Evolutionary conservation across 1,140 invertebrate genomes (phyloP).

Genomic region (Oryzaephilus surinamensis): DNA sequence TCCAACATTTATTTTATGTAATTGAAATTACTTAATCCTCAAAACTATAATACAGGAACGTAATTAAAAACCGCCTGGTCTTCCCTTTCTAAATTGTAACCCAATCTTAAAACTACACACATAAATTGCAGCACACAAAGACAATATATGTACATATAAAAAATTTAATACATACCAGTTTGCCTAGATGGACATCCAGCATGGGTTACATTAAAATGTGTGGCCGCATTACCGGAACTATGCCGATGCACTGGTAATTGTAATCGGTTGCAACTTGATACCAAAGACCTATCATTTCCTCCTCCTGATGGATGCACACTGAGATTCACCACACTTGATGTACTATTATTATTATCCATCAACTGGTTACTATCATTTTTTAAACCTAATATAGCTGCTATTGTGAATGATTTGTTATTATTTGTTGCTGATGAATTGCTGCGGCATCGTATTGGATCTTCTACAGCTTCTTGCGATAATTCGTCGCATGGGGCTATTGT

Average conservation of each 20-base stretch:
- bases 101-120: background rate
- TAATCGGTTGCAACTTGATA: constrained; percentile 26
- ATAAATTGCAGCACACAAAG: background rate
- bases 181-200: constrained; percentile 22
- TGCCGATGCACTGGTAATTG: constrained; percentile 28
- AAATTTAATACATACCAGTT: constrained; percentile 19
- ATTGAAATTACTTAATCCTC: too few species aligned
- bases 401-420: constrained; percentile 59
- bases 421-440: constrained; percentile 20
- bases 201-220: constrained; percentile 20
- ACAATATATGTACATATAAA: background rate
- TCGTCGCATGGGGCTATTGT: constrained; percentile 23
- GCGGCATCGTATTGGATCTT: constrained; percentile 19
- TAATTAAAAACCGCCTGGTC: too few species aligned
- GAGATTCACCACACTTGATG: constrained; percentile 30
- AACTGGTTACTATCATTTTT: constrained; percentile 33
- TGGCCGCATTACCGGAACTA: constrained; percentile 12
- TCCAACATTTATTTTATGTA: too few species aligned
- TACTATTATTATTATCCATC: constrained; percentile 13
- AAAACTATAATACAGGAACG: too few species aligned
- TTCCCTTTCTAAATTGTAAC: too few species aligned
- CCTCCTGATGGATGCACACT: constrained; percentile 10
- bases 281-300: constrained; percentile 15
- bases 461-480: constrained; percentile 20
- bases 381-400: constrained; percentile 68